These are phyloP conservation scores for Brachionus manjavacas DNA, from an alignment of 1,140 invertebrate genomes.

Conservation along the genomic window DNA sequence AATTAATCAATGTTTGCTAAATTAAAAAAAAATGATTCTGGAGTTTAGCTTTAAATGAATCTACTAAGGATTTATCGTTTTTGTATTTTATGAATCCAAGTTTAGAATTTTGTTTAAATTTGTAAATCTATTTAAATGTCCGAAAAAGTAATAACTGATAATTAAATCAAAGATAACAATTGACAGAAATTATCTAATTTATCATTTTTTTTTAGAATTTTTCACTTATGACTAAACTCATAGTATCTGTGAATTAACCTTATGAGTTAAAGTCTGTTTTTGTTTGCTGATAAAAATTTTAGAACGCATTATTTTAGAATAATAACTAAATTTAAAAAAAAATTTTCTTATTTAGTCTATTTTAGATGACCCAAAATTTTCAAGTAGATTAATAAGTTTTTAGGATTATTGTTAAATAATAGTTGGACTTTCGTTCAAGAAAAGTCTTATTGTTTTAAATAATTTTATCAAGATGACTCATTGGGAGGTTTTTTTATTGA, in stretches of 20 bases:
- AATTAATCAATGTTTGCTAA: background rate
- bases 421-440: background rate
- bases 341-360: background rate
- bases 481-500: background rate
- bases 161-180: background rate
- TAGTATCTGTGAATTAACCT: background rate
- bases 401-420: background rate
- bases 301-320: background rate
- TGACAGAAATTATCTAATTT: background rate
- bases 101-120: background rate
- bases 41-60: too few species aligned
- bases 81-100: background rate
- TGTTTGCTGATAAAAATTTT: background rate
- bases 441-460: background rate
- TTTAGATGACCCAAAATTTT: background rate
- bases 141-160: background rate
- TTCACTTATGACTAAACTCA: background rate
- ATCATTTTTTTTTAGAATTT: background rate
- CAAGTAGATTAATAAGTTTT: background rate
- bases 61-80: background rate
- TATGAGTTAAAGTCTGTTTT: background rate
- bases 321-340: background rate
- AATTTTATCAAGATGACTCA: background rate
- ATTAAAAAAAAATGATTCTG: too few species aligned
- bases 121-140: background rate